A percentile compares a stretch with the other conserved stretches of the same genome.
phyloP scores from a whole-genome alignment of 1,140 invertebrate species.

The Drosophila punjabiensis region DNA sequence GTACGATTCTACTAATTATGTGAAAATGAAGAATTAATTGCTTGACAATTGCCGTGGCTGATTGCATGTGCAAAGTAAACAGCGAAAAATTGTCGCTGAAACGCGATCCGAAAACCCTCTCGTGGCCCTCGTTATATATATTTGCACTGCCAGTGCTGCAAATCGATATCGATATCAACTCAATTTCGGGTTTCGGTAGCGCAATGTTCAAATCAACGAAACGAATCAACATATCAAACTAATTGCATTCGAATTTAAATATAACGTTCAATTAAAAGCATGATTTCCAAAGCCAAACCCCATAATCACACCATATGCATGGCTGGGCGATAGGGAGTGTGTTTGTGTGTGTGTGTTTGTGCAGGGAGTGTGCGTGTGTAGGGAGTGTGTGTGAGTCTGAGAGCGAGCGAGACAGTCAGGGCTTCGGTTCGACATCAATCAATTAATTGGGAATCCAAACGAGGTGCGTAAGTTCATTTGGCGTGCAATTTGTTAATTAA shows the following conservation, averaged over 20 bases:
- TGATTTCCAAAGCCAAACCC: conserved; percentile 19
- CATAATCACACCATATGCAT: conserved; percentile 26
- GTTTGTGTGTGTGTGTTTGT: not conserved
- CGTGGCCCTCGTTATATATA: not conserved
- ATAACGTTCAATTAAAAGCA: conserved; percentile 54
- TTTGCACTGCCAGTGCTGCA: not conserved
- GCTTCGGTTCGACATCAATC: conserved; percentile 39
- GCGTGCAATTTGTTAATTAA: conserved; percentile 69
- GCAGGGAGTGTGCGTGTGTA: not conserved
- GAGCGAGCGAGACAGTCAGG: not conserved
- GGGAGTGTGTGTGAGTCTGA: not conserved
- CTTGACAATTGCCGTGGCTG: conserved; percentile 18
- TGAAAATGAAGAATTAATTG: conserved; percentile 42
- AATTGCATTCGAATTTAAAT: conserved; percentile 59
- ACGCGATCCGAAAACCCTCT: conserved; percentile 9
- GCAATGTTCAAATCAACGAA: conserved; percentile 46
- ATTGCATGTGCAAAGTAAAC: conserved; percentile 32
- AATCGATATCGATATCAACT: conserved; percentile 43
- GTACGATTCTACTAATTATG: conserved; percentile 29
- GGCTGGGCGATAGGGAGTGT: not conserved
- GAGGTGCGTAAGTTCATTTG: conserved; percentile 67
- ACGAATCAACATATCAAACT: conserved; percentile 51
- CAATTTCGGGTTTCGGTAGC: conserved; percentile 34
- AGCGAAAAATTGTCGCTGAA: conserved; percentile 11
- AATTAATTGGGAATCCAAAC: conserved; percentile 62